Evolutionary conservation across 2,113 vertebrate genomes (phyloP).

Genomic region (Chionis minor): DNA sequence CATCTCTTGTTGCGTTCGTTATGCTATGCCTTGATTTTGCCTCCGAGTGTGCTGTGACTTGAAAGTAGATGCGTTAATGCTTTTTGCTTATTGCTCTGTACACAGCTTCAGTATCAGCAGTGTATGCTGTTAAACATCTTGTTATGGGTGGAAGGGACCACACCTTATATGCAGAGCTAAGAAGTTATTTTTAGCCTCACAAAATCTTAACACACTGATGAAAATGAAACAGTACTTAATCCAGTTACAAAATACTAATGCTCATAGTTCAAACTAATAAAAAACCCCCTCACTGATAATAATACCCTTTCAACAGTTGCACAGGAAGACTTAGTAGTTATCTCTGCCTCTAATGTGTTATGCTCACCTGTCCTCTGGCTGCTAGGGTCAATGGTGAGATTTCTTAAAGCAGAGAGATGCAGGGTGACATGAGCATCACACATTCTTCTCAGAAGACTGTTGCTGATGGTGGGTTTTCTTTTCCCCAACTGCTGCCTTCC

Average conservation of each 20-base stretch:
- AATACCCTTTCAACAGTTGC: neutral
- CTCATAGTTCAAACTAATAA: neutral
- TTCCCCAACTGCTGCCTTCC: neutral
- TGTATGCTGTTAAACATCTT: neutral
- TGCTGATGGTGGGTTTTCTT: neutral
- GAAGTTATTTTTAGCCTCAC: neutral
- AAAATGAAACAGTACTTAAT: neutral
- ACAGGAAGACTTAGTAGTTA: neutral
- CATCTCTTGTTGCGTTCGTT: neutral
- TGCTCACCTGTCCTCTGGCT: neutral
- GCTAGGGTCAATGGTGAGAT: neutral
- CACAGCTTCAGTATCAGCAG: neutral
- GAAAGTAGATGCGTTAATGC: neutral
- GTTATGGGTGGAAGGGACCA: neutral
- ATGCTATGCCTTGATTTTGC: neutral
- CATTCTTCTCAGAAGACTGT: neutral
- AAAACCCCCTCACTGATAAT: neutral
- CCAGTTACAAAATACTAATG: neutral
- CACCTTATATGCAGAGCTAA: neutral
- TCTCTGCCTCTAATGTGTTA: fast-evolving
- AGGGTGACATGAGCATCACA: neutral
- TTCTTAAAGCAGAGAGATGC: neutral
- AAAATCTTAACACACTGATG: neutral
- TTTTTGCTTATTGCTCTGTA: neutral
- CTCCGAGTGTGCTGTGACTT: neutral